Base-by-base conservation (phyloP, 1,140 invertebrate genomes). In the Drosophila neocordata region DNA sequence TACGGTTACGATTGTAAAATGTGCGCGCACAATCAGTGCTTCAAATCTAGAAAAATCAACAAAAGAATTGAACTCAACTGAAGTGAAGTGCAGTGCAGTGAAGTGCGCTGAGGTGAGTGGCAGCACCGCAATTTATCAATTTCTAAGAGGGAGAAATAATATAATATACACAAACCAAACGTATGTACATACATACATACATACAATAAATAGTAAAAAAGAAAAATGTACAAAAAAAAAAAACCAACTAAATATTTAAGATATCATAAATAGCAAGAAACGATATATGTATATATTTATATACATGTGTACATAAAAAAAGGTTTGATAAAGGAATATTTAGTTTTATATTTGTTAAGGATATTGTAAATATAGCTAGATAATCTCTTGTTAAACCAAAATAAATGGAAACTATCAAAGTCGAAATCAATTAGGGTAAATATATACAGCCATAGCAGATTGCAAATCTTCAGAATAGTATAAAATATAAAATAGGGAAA, bases 1-100 rank as follows among this genome's bases (percentile, higher is more conserved):
- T 52, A 63, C 65, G 83, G 74, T 56, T 56, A 48, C 15, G 41
- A 48, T 82, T 87, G 79, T 87, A 87, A 88, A 89, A 79, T 68
- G 71, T 56, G 72, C 44, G 61, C 58, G 69, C 84, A 70, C 83
- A 87, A 87, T 87, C 83, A 83, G 83, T 87, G 83, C 83, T 79
- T 87, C 66, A 77, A 87, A 87, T 87, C 83, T 88, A 88, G 83
- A 83, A 88, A 87, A 88, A 83, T 76, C 83, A 88, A 87, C 83
- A 87, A 79, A 73, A 59, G 79, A 75, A 87, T 88, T 60, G 70
- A 87, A 85, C 73, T 76, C 60, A 64, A 76, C 66, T 84, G 73
- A 58, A 82, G 56, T 82, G 70, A 68, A 64, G 18, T 62, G 35
- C 41, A 35, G 48, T 51, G 67, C 41, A 35, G 48, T 51, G 67